A percentile compares a stretch with the other conserved stretches of the same genome.
Conservation (phyloP, 2,888 invertebrate genomes). For the Crematogaster levior region DNA sequence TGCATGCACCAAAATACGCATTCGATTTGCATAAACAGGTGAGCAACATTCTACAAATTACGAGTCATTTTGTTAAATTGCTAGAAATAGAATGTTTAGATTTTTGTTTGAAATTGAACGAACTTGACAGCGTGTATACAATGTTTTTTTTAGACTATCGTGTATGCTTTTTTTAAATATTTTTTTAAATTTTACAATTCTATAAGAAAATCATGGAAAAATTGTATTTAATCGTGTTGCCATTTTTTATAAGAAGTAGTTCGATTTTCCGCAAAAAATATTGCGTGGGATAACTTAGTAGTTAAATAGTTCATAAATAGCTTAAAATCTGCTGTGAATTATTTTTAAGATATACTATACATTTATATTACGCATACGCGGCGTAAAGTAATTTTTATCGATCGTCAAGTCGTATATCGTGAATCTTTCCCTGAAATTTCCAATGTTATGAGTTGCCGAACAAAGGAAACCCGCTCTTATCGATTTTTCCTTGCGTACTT, state of each 20-base stretch:
- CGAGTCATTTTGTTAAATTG: background rate
- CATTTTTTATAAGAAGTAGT: background rate
- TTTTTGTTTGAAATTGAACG: background rate
- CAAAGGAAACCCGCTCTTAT: constrained; percentile 81
- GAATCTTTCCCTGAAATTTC: constrained; percentile 79
- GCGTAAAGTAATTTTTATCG: background rate
- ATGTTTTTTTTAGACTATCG: no score
- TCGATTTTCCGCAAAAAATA: background rate
- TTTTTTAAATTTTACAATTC: background rate
- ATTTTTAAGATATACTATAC: background rate
- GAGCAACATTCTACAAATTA: background rate
- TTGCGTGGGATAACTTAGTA: background rate
- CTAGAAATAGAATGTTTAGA: background rate
- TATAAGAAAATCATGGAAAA: background rate
- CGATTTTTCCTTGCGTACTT: constrained; percentile 80
- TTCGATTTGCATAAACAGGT: background rate
- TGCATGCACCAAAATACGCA: background rate
- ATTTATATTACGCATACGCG: background rate
- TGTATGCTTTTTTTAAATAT: background rate
- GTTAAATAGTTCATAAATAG: background rate
- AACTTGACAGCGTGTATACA: background rate
- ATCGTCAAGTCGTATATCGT: background rate
- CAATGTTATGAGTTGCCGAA: constrained; percentile 70
- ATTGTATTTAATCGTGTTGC: background rate
- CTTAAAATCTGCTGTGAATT: background rate